Percentiles rank a stretch among this genome's conserved stretches.
Conservation (phyloP, 2,888 invertebrate species). For the Diachrysia chrysitis region DNA sequence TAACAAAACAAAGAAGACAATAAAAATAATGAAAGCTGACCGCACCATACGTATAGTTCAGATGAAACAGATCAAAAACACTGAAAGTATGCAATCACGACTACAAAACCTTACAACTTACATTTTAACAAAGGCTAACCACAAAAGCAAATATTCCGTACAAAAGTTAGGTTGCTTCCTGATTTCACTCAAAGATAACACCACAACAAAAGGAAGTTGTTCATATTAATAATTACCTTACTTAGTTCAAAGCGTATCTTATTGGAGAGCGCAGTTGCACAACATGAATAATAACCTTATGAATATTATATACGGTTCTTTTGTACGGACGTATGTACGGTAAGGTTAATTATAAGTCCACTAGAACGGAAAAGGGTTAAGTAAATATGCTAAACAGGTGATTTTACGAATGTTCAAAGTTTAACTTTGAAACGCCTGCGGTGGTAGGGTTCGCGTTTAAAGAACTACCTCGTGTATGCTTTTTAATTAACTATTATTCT, state of each 20-base stretch:
- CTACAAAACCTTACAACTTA: not conserved
- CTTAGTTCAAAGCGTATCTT: slow-evolving; percentile 50
- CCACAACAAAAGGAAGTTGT: slow-evolving; percentile 41
- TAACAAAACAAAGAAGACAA: not conserved
- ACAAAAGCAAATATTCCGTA: slow-evolving; percentile 5
- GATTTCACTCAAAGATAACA: slow-evolving; percentile 47
- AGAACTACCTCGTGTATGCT: slow-evolving; percentile 6
- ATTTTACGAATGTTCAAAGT: slow-evolving; percentile 57
- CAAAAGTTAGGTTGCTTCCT: slow-evolving; percentile 18
- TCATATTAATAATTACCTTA: slow-evolving; percentile 52
- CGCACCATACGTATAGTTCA: not conserved
- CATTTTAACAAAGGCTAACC: slow-evolving; percentile 5
- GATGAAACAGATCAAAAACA: slow-evolving; percentile 4
- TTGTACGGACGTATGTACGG: slow-evolving; percentile 56
- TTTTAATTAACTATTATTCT: not conserved
- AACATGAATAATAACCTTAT: slow-evolving; percentile 67
- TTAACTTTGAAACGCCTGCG: slow-evolving; percentile 45
- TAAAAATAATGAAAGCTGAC: not conserved
- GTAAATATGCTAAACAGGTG: slow-evolving; percentile 68
- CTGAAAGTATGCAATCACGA: slow-evolving; percentile 4
- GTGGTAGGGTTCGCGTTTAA: slow-evolving; percentile 32
- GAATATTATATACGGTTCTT: slow-evolving; percentile 72
- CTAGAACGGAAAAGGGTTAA: slow-evolving; percentile 59
- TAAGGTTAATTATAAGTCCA: slow-evolving; percentile 51
- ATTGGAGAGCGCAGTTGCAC: slow-evolving; percentile 60